These are phyloP conservation scores for Nomada goodeniana DNA, from an alignment of 2,888 invertebrate species.

Conservation along the genomic window DNA sequence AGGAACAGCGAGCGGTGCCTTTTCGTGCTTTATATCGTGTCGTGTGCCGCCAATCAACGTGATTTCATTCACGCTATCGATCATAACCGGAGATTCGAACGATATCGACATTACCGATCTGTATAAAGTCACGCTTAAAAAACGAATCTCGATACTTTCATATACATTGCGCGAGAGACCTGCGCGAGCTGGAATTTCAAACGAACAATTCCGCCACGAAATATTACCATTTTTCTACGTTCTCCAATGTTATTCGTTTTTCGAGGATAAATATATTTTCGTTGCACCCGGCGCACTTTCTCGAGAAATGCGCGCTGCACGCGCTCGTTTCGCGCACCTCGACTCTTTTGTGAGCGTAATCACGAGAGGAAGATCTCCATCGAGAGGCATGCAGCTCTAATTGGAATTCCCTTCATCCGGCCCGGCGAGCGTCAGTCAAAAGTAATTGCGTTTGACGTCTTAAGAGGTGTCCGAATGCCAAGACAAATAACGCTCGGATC, in stretches of 20 bases:
- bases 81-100: slow-evolving; percentile 14
- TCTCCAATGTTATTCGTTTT: background rate
- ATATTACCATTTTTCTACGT: background rate
- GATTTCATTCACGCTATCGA: slow-evolving; percentile 48
- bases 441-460: slow-evolving; percentile 45
- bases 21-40: slow-evolving; percentile 39
- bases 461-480: slow-evolving; percentile 11
- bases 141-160: background rate
- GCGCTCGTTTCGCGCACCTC: background rate
- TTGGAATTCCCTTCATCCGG: slow-evolving; percentile 18
- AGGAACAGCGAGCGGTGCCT: slow-evolving; percentile 34
- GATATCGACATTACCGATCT: background rate
- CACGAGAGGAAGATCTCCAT: slow-evolving; percentile 25
- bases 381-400: slow-evolving; percentile 21
- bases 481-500: slow-evolving; percentile 36
- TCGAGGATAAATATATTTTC: background rate
- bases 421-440: slow-evolving; percentile 21
- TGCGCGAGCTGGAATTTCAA: no score
- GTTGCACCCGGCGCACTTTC: background rate
- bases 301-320: background rate
- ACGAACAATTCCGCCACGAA: background rate
- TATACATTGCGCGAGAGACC: background rate
- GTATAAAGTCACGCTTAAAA: background rate
- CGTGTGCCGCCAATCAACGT: slow-evolving; percentile 45
- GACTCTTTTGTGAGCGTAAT: slow-evolving; percentile 8